Conservation (phyloP, 64 coral and sea anemone species). For the Dendronephthya gigantea region DNA sequence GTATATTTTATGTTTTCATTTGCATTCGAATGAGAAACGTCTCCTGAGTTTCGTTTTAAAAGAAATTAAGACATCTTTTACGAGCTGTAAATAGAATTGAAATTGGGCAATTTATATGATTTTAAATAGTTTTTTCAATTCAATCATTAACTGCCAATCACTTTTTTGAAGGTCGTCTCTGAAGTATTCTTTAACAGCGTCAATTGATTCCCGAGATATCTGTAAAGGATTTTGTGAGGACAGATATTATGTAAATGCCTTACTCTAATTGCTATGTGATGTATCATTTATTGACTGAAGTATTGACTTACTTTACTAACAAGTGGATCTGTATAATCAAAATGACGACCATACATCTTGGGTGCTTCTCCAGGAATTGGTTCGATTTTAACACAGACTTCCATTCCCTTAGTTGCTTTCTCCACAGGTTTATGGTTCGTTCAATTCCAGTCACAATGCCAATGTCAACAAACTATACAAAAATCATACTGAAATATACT, state of each 20-base stretch:
- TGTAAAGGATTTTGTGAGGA: conserved; percentile 2
- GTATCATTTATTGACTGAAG: background rate
- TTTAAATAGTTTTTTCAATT: conserved; percentile 89
- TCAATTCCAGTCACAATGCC: conserved; percentile 79
- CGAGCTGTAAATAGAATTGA: too few relatives aligned
- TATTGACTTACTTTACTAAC: conserved; percentile 67
- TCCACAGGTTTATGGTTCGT: conserved; percentile 77
- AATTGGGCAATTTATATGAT: conserved; percentile 83
- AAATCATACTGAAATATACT: background rate
- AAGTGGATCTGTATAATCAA: conserved; percentile 82
- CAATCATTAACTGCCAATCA: conserved; percentile 98
- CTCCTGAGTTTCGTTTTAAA: too few relatives aligned
- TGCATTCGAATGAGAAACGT: too few relatives aligned
- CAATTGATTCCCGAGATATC: conserved; percentile 89
- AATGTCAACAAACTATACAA: conserved; percentile 62
- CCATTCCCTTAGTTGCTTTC: conserved; percentile 87
- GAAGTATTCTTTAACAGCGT: conserved; percentile 93
- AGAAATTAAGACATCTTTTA: background rate
- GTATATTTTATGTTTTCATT: too few relatives aligned
- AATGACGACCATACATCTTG: conserved; percentile 90
- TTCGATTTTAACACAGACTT: conserved; percentile 89
- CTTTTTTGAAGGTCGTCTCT: conserved; percentile 88
- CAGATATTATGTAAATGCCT: conserved; percentile 6
- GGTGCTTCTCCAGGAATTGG: conserved; percentile 67
- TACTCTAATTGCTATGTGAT: background rate